Evolutionary conservation across 1,140 invertebrate species (phyloP).

Genomic region (Aculops lycopersici): DNA sequence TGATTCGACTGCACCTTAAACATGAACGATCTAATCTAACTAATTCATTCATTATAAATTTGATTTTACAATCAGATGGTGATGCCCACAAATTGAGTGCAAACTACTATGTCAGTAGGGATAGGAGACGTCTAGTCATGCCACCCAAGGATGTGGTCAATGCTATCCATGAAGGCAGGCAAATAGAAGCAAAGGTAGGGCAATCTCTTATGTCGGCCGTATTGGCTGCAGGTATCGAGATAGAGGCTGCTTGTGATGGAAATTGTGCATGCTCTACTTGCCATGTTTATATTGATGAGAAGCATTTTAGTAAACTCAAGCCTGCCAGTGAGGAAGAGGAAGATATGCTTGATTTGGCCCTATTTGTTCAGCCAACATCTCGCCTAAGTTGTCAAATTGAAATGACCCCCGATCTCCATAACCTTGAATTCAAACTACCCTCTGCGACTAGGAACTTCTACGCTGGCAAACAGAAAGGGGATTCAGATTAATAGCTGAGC

Average conservation of each 20-base stretch:
- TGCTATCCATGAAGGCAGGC: slow-evolving; percentile 33
- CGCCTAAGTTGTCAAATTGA: slow-evolving; percentile 81
- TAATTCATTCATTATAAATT: no score
- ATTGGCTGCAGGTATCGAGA: slow-evolving; percentile 57
- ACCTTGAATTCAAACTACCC: slow-evolving; percentile 51
- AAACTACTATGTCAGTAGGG: neutral
- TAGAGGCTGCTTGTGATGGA: slow-evolving; percentile 95
- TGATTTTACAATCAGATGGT: no score
- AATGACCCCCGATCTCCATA: slow-evolving; percentile 62
- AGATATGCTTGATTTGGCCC: slow-evolving; percentile 81
- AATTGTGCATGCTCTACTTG: slow-evolving; percentile 91
- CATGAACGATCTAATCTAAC: no score
- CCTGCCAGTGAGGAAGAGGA: slow-evolving; percentile 72
- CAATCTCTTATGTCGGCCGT: slow-evolving; percentile 80
- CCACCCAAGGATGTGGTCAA: neutral
- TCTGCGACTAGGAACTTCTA: slow-evolving; percentile 85
- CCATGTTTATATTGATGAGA: slow-evolving; percentile 64
- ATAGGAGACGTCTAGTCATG: neutral
- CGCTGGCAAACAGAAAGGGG: slow-evolving; percentile 69
- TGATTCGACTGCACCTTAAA: no score
- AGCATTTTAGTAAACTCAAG: slow-evolving; percentile 39
- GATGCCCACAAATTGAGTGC: neutral
- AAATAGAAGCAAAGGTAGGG: slow-evolving; percentile 57
- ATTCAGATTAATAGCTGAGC: no score
- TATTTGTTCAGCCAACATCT: slow-evolving; percentile 78